Evolutionary conservation across 2,113 vertebrate genomes (phyloP), one percentile per base, ranked within the genome.

Genomic region (Dromiciops gliroides): DNA sequence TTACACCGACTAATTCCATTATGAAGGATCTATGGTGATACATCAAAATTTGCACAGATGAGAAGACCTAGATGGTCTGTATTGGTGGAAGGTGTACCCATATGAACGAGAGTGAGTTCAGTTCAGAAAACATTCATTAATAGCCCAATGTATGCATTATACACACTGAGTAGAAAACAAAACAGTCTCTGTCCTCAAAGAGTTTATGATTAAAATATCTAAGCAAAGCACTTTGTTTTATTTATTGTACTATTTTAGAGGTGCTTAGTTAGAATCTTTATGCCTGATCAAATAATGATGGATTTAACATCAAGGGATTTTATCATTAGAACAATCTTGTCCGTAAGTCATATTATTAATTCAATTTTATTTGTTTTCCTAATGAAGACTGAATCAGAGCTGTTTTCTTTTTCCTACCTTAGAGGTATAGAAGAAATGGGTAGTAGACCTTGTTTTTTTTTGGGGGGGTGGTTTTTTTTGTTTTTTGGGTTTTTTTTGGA

Each of bases 191-290:
- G 37, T 44, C 12, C 4, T 8, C 67, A 83, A 83, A 44, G n/a
- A 83, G 37, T 3, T 44, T 22, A 22, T 83, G 7, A 44, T 23
- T n/a, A 83, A 75, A 44, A 19, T 22, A 83, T 44, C n/a, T 14
- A 83, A 83, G n/a, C 16, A 83, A 83, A 83, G 67, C 67, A 8
- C 5, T 83, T 83, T 75, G 67, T 67, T 67, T 67, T 75, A 75
- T 75, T n/a, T 75, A 83, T 44, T 83, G n/a, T 44, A 44, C 14
- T 83, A 44, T 93, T 97, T 95, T 93, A 92, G 28, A 94, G 48
- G 90, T 88, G 28, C 28, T 19, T 49, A 88, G 51, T 90, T 44
- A 89, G 89, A 89, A 67, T 50, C 28, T 90, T 93, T 89, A 49
- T 51, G 6, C 50, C 90, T 92, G 93, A 91, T 75, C 53, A 88